A percentile compares a stretch with the other conserved stretches of the same genome.
Conservation (phyloP, 2,113 vertebrate species). For the Lamprotornis superbus region DNA sequence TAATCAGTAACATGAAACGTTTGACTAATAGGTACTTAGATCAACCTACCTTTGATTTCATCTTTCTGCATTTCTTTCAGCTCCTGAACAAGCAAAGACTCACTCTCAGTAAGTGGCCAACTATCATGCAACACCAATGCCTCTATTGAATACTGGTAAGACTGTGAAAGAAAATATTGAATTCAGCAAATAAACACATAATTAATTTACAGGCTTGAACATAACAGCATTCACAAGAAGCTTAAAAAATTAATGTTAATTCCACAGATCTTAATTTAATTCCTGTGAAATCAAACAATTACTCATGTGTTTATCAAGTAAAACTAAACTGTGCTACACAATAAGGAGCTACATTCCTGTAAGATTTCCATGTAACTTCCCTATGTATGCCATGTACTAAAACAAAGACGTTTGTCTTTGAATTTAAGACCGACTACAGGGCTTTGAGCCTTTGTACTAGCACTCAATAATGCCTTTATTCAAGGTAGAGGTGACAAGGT, state of each 20-base stretch:
- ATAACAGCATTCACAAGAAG: neutral
- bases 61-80: slow-evolving; percentile 80
- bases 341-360: neutral
- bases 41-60: slow-evolving; percentile 78
- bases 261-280: slow-evolving; percentile 6
- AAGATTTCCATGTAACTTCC: slow-evolving; percentile 6
- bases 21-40: neutral
- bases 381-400: neutral
- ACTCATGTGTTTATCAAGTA: neutral
- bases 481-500: neutral
- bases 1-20: neutral
- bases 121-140: slow-evolving; percentile 81
- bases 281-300: slow-evolving; percentile 21
- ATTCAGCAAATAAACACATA: neutral
- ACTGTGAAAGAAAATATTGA: slow-evolving; percentile 69
- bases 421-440: neutral
- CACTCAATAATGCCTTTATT: neutral
- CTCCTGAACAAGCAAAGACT: slow-evolving; percentile 74
- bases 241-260: slow-evolving; percentile 25
- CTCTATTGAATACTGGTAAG: slow-evolving; percentile 84
- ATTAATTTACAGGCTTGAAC: neutral
- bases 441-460: neutral
- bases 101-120: slow-evolving; percentile 82
- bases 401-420: neutral
- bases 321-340: neutral